Evolutionary conservation across 2,888 invertebrate genomes (phyloP).

Genomic region (Heterodera filipjevi): DNA sequence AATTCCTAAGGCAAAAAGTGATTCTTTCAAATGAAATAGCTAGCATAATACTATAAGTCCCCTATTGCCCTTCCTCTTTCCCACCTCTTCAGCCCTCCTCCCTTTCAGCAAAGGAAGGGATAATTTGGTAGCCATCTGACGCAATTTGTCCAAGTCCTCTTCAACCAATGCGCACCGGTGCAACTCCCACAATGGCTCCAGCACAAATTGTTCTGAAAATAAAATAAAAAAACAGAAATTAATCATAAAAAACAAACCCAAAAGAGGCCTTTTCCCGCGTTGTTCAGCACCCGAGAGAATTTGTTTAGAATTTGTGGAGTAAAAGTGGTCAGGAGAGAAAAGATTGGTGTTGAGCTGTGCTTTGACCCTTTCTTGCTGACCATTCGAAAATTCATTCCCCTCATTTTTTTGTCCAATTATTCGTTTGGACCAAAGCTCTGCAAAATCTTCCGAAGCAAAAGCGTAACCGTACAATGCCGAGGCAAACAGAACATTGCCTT

Average conservation of each 20-base stretch:
- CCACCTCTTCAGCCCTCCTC: constrained; percentile 49
- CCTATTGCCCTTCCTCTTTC: background rate
- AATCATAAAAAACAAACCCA: background rate
- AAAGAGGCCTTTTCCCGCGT: constrained; percentile 53
- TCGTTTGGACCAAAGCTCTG: constrained; percentile 52
- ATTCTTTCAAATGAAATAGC: background rate
- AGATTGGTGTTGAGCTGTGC: constrained; percentile 14
- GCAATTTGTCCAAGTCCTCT: constrained; percentile 47
- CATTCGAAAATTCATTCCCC: constrained; percentile 45
- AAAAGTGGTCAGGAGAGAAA: constrained; percentile 37
- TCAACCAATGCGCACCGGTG: constrained; percentile 47
- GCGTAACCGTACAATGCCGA: constrained; percentile 96
- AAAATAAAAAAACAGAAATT: background rate
- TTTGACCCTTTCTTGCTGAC: background rate
- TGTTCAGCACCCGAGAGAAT: constrained; percentile 51
- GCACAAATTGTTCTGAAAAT: constrained; percentile 54
- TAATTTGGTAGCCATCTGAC: constrained; percentile 48
- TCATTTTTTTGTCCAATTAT: constrained; percentile 51
- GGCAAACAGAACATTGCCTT: constrained; percentile 91
- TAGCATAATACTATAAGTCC: background rate
- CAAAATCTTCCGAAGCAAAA: constrained; percentile 78
- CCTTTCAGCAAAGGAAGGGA: constrained; percentile 46
- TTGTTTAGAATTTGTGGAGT: constrained; percentile 31
- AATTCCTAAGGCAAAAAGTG: background rate
- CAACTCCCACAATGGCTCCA: constrained; percentile 61